Base-by-base conservation (phyloP, 2,888 invertebrate species). In the Harmothoe impar region DNA sequence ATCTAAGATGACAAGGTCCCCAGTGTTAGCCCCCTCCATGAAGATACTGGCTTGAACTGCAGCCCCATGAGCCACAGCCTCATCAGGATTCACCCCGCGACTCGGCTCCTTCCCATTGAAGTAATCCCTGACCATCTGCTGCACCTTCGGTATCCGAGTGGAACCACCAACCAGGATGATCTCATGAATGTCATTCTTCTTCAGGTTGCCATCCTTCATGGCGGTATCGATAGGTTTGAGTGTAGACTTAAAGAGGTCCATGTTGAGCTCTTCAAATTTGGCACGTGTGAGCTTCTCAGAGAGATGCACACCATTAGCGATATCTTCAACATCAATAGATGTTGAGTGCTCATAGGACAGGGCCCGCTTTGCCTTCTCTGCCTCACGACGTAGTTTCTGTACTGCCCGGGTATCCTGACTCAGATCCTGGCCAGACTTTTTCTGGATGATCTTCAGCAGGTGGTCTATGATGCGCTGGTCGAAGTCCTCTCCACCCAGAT, bases 161-260 rank as follows among this genome's bases (percentile, higher is more conserved):
- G 99, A 99, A 93, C 99, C 99, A 95, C 99, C 99, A 89, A 99
- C 99, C 90, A 99, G 97, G 1, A 99, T 99, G 94, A 99, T 99
- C 96, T 99, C 99, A 96, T 99, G 98, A 68, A 99, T 98, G 94
- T 99, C 99, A 94, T 98, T 98, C 96, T 99, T 99, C 97, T 98
- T 98, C 97, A 99, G 98, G 96, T 99, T 99, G 23, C 99, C 98
- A 96, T 99, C 99, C 96, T 99, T 99, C 95, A 99, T 96, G 20
- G 99, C 98, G 96, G 98, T 98, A 96, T 98, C 98, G 12, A 99
- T 98, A 3, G 99, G 99, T 96, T 98, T 98, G 96, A 99, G 97
- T 35, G 99, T 99, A 10, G 98, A 98, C 94, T 98, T 97, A 96
- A 96, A 96, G 86, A 96, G 94, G 93, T 96, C 96, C 98, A 99